Percentiles rank a stretch among this genome's conserved stretches.
These are phyloP conservation scores for Ceratotherium simum DNA, from an alignment of 2,113 vertebrate species.

Conservation along the genomic window DNA sequence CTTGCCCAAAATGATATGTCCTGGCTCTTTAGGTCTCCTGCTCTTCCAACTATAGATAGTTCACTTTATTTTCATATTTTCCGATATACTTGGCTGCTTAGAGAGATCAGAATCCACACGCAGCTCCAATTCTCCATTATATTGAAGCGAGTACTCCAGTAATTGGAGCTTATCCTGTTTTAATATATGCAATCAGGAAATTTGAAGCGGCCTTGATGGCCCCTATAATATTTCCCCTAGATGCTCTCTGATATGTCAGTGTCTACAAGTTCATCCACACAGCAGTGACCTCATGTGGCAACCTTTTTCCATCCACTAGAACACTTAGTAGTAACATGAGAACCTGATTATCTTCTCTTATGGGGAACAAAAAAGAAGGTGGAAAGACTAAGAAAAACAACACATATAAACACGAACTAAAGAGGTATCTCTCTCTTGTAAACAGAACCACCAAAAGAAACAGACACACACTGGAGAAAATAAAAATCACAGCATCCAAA, in stretches of 20 bases:
- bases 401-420: conserved; percentile 51
- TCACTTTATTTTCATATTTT: conserved; percentile 85
- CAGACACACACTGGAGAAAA: background rate
- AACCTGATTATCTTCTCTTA: conserved; percentile 77
- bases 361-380: background rate
- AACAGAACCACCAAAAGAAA: conserved; percentile 29
- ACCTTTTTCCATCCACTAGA: conserved; percentile 81
- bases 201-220: conserved; percentile 88
- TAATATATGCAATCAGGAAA: conserved; percentile 90
- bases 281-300: conserved; percentile 84
- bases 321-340: conserved; percentile 85
- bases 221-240: conserved; percentile 90
- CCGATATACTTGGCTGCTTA: conserved; percentile 56
- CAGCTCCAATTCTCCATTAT: conserved; percentile 86
- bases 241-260: conserved; percentile 85
- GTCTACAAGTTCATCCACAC: conserved; percentile 87
- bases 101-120: conserved; percentile 81
- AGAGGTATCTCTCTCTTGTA: background rate
- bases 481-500: background rate
- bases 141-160: conserved; percentile 82
- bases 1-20: conserved; percentile 18
- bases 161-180: conserved; percentile 87
- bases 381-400: conserved; percentile 55
- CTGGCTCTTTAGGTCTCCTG: conserved; percentile 41
- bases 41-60: conserved; percentile 77